A percentile compares a stretch with the other conserved stretches of the same genome.
These are phyloP conservation scores for Priocnemis perturbator DNA, from an alignment of 2,888 invertebrate species.

Conservation along the genomic window DNA sequence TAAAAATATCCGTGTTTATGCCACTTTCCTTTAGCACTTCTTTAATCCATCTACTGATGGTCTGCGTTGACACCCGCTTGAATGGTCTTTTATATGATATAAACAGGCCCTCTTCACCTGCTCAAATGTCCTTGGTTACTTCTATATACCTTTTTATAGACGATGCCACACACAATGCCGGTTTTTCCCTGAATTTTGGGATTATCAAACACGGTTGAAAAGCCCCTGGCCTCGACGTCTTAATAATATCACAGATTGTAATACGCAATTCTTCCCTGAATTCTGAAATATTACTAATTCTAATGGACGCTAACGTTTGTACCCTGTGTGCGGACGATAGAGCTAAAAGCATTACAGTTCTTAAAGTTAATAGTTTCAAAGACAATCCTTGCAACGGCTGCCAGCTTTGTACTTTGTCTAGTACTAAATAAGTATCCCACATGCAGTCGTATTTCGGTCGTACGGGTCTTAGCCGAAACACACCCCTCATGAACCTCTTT, in stretches of 20 bases:
- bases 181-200: constrained; percentile 24
- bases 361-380: constrained; percentile 29
- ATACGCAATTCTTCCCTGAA: constrained; percentile 24
- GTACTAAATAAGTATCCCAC: constrained; percentile 42
- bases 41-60: constrained; percentile 52
- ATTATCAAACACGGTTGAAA: constrained; percentile 10
- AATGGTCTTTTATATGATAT: constrained; percentile 32
- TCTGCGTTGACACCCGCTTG: constrained; percentile 34
- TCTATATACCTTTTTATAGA: constrained; percentile 24
- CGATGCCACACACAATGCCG: constrained; percentile 23
- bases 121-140: constrained; percentile 28
- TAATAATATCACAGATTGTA: constrained; percentile 19
- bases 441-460: constrained; percentile 39
- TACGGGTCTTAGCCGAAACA: constrained; percentile 30
- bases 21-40: constrained; percentile 34
- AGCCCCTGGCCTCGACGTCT: constrained; percentile 7
- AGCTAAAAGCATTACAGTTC: constrained; percentile 33
- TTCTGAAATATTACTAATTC: constrained; percentile 6
- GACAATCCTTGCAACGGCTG: not conserved
- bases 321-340: constrained; percentile 40
- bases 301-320: constrained; percentile 29
- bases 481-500: constrained; percentile 33
- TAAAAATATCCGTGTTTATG: constrained; percentile 37
- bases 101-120: constrained; percentile 21
- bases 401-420: constrained; percentile 21